Evolutionary conservation across 2,888 invertebrate genomes (phyloP).

Genomic region (Apotomis turbidana): DNA sequence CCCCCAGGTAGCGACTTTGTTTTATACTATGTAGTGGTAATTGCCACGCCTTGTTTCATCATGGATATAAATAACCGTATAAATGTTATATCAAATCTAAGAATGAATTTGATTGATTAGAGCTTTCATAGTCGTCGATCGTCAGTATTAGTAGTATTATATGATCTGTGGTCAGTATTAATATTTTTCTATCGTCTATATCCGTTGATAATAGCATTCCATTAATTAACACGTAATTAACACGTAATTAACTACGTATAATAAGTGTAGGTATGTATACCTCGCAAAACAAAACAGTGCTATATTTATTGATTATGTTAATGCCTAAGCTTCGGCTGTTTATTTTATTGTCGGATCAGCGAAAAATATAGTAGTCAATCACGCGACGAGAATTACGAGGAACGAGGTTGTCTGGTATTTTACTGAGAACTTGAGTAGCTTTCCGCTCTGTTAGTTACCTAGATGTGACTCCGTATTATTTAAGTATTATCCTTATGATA

Average conservation of each 20-base stretch:
- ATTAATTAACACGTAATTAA: not conserved
- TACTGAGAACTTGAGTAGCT: not conserved
- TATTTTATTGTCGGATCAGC: constrained; percentile 58
- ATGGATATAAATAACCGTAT: too few relatives aligned
- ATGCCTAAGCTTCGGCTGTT: constrained; percentile 50
- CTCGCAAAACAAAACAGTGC: constrained; percentile 36
- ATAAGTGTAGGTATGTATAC: not conserved
- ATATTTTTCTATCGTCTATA: not conserved
- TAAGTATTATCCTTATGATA: not conserved
- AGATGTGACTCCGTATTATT: not conserved
- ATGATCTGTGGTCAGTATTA: too few relatives aligned
- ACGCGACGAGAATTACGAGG: constrained; percentile 53
- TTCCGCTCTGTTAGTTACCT: not conserved
- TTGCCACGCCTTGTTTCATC: too few relatives aligned
- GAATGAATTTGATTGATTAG: not conserved
- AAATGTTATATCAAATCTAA: too few relatives aligned
- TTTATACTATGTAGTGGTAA: too few relatives aligned
- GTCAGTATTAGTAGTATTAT: not conserved
- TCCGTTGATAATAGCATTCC: not conserved
- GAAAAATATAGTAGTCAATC: constrained; percentile 48
- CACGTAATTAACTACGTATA: not conserved
- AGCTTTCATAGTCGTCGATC: not conserved
- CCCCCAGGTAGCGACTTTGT: too few relatives aligned
- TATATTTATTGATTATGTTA: constrained; percentile 66
- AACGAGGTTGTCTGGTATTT: constrained; percentile 19